Base-by-base conservation (phyloP, 2,797 vertebrate species). In the Clamator glandarius region DNA sequence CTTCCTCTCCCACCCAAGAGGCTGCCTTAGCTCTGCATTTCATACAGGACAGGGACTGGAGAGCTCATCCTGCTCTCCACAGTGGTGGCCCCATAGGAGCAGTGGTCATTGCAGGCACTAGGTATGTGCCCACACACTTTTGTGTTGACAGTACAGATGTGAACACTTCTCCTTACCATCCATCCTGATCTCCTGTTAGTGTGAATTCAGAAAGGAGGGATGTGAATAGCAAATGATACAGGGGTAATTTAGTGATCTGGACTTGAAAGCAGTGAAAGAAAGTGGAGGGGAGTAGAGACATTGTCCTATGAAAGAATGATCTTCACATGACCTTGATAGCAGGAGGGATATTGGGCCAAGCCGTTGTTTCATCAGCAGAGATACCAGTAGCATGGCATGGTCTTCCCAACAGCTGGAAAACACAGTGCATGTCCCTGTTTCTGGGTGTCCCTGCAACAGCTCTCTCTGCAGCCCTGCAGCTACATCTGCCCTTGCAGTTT, bases 221-320 rank as follows among this genome's bases (percentile, higher is more conserved):
- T 0, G 0, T 52, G 50, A 57, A 33, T 23, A 66, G 29, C 1
- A 1, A 54, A 55, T 25, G 25, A 61, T 15, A 36, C 12, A 46
- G 41, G 18, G 5, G 11, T 39, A 41, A 17, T 46, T 90, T 73
- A 42, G 41, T 55, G 55, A 79, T 39, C 9, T 3, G 2, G 15
- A 18, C 69, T 74, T 70, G 54, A 84, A 91, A 62, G n/a, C 23
- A 26, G 55, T 26, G 33, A 39, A 85, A 85, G 36, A 35, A 64
- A 76, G 51, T 46, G 31, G 17, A 78, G 8, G 17, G 23, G 15
- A 75, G 29, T 82, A 55, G 15, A 68, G 8, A 67, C 10, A 50
- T 74, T 70, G 35, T 81, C 39, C 31, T 2, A 2, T 9, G 28
- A 41, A 35, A 90, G 55, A 23, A 25, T 59, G 7, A 67, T 46